Evolutionary conservation across 2,797 vertebrate species (phyloP).

Genomic region (Lacerta agilis): DNA sequence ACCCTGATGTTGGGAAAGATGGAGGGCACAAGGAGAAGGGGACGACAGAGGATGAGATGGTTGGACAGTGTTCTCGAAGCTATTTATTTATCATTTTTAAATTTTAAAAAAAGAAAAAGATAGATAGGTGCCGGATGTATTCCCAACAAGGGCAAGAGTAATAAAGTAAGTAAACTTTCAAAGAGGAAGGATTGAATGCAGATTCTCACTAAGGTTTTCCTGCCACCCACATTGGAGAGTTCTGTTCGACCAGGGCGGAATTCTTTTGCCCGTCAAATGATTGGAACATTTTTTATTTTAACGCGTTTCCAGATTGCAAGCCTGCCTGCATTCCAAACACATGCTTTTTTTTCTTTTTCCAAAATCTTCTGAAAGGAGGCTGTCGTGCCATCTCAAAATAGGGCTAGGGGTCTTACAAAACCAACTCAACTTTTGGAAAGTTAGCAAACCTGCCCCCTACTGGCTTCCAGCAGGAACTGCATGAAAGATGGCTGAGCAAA

Average conservation of each 20-base stretch:
- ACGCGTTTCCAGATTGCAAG: background rate
- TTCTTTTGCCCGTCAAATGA: background rate
- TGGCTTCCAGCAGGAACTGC: background rate
- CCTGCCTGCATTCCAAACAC: background rate
- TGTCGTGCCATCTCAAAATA: background rate
- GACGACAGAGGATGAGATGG: too few species aligned
- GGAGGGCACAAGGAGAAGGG: too few species aligned
- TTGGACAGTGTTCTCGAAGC: too few species aligned
- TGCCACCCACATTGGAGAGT: background rate
- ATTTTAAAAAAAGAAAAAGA: too few species aligned
- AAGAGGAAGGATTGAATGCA: background rate
- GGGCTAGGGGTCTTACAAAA: background rate
- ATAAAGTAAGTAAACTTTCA: background rate
- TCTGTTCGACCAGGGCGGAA: background rate
- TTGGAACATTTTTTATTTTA: background rate
- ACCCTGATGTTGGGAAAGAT: too few species aligned
- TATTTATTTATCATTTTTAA: too few species aligned
- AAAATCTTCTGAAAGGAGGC: background rate
- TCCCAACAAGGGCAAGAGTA: background rate
- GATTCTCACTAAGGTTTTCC: background rate
- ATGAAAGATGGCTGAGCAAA: background rate
- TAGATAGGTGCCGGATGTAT: background rate
- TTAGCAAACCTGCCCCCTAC: background rate
- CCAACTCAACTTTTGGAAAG: background rate
- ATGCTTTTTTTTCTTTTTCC: background rate